phyloP scores from a whole-genome alignment of 1,140 invertebrate genomes.

The Ostrea edulis region DNA sequence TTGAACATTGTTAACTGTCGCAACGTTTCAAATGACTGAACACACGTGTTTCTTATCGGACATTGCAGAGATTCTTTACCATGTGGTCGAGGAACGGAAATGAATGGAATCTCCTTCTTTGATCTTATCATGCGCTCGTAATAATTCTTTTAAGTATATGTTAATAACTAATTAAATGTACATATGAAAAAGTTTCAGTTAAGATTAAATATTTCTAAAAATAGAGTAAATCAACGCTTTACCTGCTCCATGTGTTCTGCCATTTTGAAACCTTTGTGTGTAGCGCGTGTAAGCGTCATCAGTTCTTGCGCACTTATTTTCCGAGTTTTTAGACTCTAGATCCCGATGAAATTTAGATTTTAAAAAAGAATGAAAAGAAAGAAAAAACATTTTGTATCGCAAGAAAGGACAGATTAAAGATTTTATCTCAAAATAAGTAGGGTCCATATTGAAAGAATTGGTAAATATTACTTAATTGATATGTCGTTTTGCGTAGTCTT shows the following conservation, averaged over 20 bases:
- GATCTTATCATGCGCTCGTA: background rate
- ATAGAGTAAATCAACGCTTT: slow-evolving; percentile 25
- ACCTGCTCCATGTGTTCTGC: slow-evolving; percentile 67
- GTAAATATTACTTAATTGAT: no score
- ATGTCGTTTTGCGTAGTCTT: no score
- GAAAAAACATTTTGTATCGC: no score
- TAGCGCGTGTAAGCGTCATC: slow-evolving; percentile 61
- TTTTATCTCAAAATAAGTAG: no score
- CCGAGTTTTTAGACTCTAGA: background rate
- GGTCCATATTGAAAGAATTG: no score
- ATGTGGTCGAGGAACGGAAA: slow-evolving; percentile 15
- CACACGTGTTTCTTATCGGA: no score
- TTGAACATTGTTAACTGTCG: no score
- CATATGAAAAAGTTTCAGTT: background rate
- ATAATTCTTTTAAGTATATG: background rate
- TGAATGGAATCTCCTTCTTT: background rate
- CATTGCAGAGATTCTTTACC: background rate
- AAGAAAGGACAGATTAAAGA: no score
- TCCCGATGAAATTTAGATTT: background rate
- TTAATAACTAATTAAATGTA: background rate
- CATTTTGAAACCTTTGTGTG: slow-evolving; percentile 60
- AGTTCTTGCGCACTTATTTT: slow-evolving; percentile 22
- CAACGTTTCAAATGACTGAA: no score
- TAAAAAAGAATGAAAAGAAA: no score
- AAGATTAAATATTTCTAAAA: slow-evolving; percentile 12